phyloP scores from a whole-genome alignment of 2,888 invertebrate genomes.

The Uropetala carovei region DNA sequence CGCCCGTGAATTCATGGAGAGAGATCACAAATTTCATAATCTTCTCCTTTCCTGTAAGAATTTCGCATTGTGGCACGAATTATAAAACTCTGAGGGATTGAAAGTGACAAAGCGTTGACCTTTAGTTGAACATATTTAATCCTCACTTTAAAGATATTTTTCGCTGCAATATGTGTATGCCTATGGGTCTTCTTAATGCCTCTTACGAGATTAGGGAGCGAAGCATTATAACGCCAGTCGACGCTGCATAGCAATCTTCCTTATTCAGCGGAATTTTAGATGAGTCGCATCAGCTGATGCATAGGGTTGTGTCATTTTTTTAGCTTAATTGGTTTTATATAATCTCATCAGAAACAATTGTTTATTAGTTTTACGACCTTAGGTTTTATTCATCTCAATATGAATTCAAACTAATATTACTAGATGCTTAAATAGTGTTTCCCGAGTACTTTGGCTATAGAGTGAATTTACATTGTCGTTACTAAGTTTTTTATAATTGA shows the following conservation, averaged over 20 bases:
- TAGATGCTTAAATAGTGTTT: too few relatives aligned
- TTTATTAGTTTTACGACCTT: too few relatives aligned
- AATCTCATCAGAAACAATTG: too few relatives aligned
- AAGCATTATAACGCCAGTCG: slow-evolving; percentile 20
- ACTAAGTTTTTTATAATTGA: too few relatives aligned
- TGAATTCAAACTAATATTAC: too few relatives aligned
- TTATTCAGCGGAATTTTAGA: slow-evolving; percentile 13
- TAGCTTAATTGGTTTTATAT: too few relatives aligned
- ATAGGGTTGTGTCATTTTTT: neutral
- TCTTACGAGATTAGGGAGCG: slow-evolving; percentile 1
- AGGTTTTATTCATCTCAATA: too few relatives aligned
- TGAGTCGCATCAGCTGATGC: neutral
- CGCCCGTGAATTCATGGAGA: neutral
- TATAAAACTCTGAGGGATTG: too few relatives aligned
- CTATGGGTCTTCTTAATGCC: slow-evolving; percentile 36
- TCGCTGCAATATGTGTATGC: neutral
- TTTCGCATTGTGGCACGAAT: neutral
- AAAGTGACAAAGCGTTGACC: neutral
- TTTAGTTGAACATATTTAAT: neutral
- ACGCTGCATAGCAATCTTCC: neutral
- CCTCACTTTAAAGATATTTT: neutral
- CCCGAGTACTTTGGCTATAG: too few relatives aligned
- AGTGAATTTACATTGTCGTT: too few relatives aligned
- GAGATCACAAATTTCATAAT: neutral
- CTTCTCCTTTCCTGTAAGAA: neutral